A percentile compares a stretch with the other conserved stretches of the same genome.
These are phyloP conservation scores for Villa cingulata DNA, from an alignment of 2,888 invertebrate species.

Conservation along the genomic window DNA sequence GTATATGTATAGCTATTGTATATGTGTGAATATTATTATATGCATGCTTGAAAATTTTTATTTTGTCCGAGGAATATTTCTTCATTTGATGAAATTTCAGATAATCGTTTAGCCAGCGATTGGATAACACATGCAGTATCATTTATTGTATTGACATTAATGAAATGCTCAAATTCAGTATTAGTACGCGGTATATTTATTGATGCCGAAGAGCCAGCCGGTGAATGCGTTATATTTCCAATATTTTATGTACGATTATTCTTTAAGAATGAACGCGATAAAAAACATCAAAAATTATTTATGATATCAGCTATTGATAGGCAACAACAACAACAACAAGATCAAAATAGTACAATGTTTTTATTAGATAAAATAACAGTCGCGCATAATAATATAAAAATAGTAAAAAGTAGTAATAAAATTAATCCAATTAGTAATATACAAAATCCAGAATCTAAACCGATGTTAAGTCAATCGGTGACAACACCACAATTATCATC, in stretches of 20 bases:
- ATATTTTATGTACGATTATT: slow-evolving; percentile 69
- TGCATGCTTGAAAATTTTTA: not conserved
- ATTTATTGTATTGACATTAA: slow-evolving; percentile 55
- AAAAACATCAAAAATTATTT: slow-evolving; percentile 42
- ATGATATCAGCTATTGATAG: no score
- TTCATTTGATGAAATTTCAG: slow-evolving; percentile 32
- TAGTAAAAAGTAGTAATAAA: slow-evolving; percentile 8
- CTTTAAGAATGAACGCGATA: slow-evolving; percentile 53
- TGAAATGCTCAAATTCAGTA: slow-evolving; percentile 77
- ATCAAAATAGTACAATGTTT: slow-evolving; percentile 15
- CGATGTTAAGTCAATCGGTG: slow-evolving; percentile 7
- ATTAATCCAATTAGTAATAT: not conserved
- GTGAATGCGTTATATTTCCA: slow-evolving; percentile 71
- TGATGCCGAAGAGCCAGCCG: slow-evolving; percentile 71
- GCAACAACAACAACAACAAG: slow-evolving; percentile 17
- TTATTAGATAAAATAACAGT: slow-evolving; percentile 12
- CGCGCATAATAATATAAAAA: slow-evolving; percentile 11
- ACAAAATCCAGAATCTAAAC: slow-evolving; percentile 7
- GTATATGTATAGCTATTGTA: no score
- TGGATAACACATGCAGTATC: slow-evolving; percentile 69
- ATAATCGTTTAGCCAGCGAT: slow-evolving; percentile 58
- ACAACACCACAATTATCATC: no score
- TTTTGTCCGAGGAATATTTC: not conserved
- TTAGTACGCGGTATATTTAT: slow-evolving; percentile 78
- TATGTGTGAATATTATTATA: no score